Base-by-base conservation (phyloP, 1,140 invertebrate species). In the Lutraria rhynchaena region DNA sequence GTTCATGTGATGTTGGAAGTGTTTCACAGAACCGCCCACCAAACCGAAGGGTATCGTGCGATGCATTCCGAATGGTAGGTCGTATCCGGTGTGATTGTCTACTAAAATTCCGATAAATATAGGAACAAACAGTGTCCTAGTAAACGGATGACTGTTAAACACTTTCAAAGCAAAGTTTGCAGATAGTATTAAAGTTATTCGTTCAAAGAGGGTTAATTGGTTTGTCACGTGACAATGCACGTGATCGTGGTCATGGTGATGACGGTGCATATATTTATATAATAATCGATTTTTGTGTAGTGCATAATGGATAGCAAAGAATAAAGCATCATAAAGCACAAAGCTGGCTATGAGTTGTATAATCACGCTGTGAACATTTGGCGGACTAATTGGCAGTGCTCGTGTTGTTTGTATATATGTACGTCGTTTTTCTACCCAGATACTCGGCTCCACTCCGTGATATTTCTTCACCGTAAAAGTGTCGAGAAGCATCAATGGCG, bases 11-110 rank as follows among this genome's bases (percentile, higher is more conserved):
- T 91, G 90, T 11, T 75, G 80, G 61, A 85, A 87, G 80, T 91
- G 90, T 57, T 85, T 83, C 2, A 70, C 73, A 0, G 90, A 81
- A 1, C 90, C 89, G 41, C 88, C 85, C 24, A 87, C 80, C 22
- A 91, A 17, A 13, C 83, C 74, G 24, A 81, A 85, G 22, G 90
- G 90, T 17, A 89, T 46, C 1, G 90, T 37, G 22, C 86, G 81
- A 61, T 90, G 86, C 22, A 86, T 58, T 24, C 85, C 83, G 78
- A 88, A 87, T 17, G 90, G 90, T 31, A 90, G 33, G 65, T 91
- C 89, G 63, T 89, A 89, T 27, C 88, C 90, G 17, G 80, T 81
- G 67, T 91, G 90, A 67, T 91, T 90, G 17, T 90, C 89, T 15
- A 89, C 75, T 7, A 91, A 70, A 60, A 89, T 57, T 27, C 67